Base-by-base conservation (phyloP, 2,888 invertebrate genomes). In the Agriopis aurantiaria region DNA sequence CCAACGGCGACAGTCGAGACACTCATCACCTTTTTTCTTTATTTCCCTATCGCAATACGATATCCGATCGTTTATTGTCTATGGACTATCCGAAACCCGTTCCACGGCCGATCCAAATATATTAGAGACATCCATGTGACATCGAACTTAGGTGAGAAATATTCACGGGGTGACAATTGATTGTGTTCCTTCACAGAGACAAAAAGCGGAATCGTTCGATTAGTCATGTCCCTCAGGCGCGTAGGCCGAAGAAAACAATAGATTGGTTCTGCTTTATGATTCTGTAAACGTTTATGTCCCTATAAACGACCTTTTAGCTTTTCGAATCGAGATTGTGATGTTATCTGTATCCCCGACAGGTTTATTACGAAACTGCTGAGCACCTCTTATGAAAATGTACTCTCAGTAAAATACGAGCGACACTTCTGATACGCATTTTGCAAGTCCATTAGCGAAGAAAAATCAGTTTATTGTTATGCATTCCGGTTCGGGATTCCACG, bases 211-310 rank as follows among this genome's bases (percentile, higher is more conserved):
- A 90, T 92, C 84, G 85, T 85, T 85, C 92, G 91, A 93, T 93
- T 92, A 91, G 92, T 91, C 90, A 91, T 90, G 90, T 92, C 86
- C 87, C 81, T 86, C 85, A 79, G 82, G 84, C 79, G 91, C 92
- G 93, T 92, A 91, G 93, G 91, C 82, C 82, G 89, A 80, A 85
- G 81, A 87, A 90, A 89, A 94, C 93, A 93, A 94, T 93, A 90
- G 91, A 91, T 92, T 87, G 91, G 87, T 84, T 87, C 88, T 91
- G 88, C 85, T 94, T 93, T 94, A 93, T 92, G 93, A 92, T 90
- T 93, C 91, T 88, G 93, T 92, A 93, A 94, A 92, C 91, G 90
- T 93, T 93, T 91, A 94, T 93, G 90, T 88, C 83, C 88, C 88
- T 88, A 90, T 92, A 92, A 93, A 92, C 88, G 91, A 87, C 85